Evolutionary conservation across 2,797 vertebrate species (phyloP), one percentile per base, ranked within the genome.

Genomic region (Etheostoma nigrum): DNA sequence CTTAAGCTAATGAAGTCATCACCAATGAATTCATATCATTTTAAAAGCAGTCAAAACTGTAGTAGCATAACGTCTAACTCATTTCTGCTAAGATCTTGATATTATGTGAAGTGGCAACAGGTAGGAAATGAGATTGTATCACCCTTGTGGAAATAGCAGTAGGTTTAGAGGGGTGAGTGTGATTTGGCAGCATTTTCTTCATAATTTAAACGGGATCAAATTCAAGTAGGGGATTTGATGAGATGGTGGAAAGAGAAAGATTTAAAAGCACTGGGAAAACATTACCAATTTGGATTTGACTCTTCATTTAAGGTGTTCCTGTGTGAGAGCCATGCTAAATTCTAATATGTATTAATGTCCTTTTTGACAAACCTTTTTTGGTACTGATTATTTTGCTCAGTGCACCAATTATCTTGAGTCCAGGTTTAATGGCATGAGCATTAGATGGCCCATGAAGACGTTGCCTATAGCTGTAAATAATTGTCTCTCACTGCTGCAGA

Each of bases 201-300:
- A 45, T 83, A 44, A 59, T 82, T 86, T 82, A 27, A 74, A 19
- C 59, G 69, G 80, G 58, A 78, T 85, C 78, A 67, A 13, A 71
- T 74, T 81, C 81, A 86, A 82, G 58, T 19, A 54, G 18, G 59
- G 72, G 72, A 77, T 83, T 64, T 54, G 64, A 67, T 69, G 55
- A 79, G 51, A 71, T 51, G 71, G 65, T 67, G 78, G 74, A 71
- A 81, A 64, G 79, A 55, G 48, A 82, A 81, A 79, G 27, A 82
- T 85, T 76, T 70, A 83, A 60, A 57, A 74, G 60, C 1, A 30
- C 30, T 30, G 30, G 30, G 30, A 30, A 30, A 30, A 30, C 30
- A 30, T 30, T 30, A 5, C 30, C 78, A 79, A 73, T 63, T 79
- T 65, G 30, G 12, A 76, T 79, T 63, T 64, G 12, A 6, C n/a